Evolutionary conservation across 2,797 vertebrate species (phyloP).

Genomic region (Acrossocheilus fasciatus): DNA sequence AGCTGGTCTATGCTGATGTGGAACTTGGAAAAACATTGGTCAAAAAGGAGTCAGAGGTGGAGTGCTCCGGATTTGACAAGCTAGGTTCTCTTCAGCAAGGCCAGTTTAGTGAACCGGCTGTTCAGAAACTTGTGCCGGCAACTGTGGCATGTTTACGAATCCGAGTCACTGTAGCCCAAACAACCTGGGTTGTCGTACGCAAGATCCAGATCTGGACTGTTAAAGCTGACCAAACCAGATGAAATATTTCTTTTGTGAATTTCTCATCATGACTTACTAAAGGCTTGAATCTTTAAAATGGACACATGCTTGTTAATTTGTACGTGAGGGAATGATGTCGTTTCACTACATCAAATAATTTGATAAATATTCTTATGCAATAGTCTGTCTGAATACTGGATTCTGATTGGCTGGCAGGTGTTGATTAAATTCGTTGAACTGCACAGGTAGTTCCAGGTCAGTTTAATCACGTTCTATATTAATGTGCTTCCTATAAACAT

Average conservation of each 20-base stretch:
- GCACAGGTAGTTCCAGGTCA: too few species aligned
- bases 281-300: background rate
- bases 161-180: constrained; percentile 74
- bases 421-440: too few species aligned
- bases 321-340: background rate
- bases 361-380: too few species aligned
- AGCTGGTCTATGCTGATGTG: constrained; percentile 76
- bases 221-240: background rate
- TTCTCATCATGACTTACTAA: background rate
- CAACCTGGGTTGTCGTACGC: constrained; percentile 81
- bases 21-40: constrained; percentile 74
- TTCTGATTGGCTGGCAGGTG: too few species aligned
- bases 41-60: background rate
- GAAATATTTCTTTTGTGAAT: background rate
- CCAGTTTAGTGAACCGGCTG: constrained; percentile 66
- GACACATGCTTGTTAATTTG: background rate
- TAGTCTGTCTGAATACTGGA: too few species aligned
- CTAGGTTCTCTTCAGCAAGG: constrained; percentile 81
- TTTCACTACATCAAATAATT: background rate
- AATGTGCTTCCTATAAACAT: too few species aligned
- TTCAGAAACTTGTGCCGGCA: constrained; percentile 39
- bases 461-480: too few species aligned
- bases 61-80: constrained; percentile 72
- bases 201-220: constrained; percentile 75
- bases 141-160: constrained; percentile 81